These are phyloP conservation scores for Allygus modestus DNA, from an alignment of 2,888 invertebrate species.

Conservation along the genomic window DNA sequence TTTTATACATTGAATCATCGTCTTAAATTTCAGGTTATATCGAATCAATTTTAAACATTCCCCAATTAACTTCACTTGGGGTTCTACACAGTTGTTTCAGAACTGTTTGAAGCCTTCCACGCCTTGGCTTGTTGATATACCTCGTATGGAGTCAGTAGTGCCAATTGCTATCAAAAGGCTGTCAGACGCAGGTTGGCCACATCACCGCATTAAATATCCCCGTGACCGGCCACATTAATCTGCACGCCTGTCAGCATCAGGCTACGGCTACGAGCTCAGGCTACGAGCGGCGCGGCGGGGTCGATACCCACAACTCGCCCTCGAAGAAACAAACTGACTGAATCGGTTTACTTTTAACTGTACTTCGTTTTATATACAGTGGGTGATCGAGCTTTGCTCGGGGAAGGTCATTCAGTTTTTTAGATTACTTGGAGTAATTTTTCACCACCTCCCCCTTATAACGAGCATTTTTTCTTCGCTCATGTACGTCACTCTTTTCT, in stretches of 20 bases:
- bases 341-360: background rate
- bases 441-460: no score
- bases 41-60: no score
- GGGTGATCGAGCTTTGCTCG: no score
- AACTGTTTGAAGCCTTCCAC: background rate
- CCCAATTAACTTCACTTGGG: no score
- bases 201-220: constrained; percentile 45
- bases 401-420: no score
- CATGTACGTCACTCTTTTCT: no score
- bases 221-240: constrained; percentile 37
- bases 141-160: background rate
- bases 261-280: background rate
- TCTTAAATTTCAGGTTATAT: no score
- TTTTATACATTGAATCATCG: no score
- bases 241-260: constrained; percentile 2
- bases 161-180: constrained; percentile 39
- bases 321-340: background rate
- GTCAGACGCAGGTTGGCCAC: constrained; percentile 33
- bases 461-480: no score
- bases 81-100: no score
- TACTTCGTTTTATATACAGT: no score
- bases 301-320: background rate
- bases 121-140: background rate
- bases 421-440: no score
- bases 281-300: background rate